phyloP scores from a whole-genome alignment of 2,888 invertebrate genomes.

The Pecten maximus region DNA sequence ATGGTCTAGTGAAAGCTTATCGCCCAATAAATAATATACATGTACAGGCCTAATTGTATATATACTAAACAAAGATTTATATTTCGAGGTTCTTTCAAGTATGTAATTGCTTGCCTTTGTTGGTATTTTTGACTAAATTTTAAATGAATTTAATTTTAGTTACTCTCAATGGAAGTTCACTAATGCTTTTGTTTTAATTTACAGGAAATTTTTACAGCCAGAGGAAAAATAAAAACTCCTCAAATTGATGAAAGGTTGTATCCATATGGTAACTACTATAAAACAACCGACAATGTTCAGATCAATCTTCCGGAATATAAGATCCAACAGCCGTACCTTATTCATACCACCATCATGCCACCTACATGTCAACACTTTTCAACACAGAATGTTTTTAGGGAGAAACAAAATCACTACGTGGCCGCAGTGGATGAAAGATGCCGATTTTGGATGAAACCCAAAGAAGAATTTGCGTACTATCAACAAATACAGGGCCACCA shows the following conservation, averaged over 20 bases:
- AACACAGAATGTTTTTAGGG: not conserved
- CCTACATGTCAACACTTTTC: not conserved
- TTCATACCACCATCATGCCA: not conserved
- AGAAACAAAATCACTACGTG: not conserved
- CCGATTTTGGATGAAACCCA: conserved; percentile 14
- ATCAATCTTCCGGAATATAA: not conserved
- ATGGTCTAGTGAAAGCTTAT: too few relatives aligned
- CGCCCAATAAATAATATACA: too few relatives aligned
- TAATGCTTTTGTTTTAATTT: too few relatives aligned
- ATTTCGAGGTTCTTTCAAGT: too few relatives aligned
- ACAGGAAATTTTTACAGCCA: not conserved
- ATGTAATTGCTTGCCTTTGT: too few relatives aligned
- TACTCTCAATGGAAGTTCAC: too few relatives aligned
- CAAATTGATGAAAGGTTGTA: not conserved
- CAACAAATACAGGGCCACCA: not conserved
- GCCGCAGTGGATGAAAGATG: not conserved
- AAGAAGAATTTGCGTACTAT: not conserved
- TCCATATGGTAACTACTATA: not conserved
- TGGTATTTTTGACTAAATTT: too few relatives aligned
- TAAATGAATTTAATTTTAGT: too few relatives aligned
- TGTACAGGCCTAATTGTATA: too few relatives aligned
- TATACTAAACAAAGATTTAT: too few relatives aligned
- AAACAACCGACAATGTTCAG: not conserved
- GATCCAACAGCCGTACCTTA: not conserved
- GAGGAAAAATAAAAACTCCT: not conserved